These are phyloP conservation scores for Callorhinus ursinus DNA, from an alignment of 2,113 vertebrate genomes.

Conservation along the genomic window DNA sequence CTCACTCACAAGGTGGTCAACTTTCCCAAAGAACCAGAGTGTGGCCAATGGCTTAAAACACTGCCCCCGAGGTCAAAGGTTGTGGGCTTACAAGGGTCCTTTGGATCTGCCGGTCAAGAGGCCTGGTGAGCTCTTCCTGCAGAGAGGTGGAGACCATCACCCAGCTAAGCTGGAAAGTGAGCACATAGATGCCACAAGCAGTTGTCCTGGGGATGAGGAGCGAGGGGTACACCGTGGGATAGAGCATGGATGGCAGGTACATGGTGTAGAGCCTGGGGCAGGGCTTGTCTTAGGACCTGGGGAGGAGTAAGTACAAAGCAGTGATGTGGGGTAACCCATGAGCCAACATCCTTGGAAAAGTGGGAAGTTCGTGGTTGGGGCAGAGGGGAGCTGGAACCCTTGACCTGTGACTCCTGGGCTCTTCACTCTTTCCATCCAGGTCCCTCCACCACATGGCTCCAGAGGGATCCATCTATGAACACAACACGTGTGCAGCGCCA, in stretches of 20 bases:
- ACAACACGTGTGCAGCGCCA: neutral
- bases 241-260: no score
- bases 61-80: neutral
- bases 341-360: neutral
- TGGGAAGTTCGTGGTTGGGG: no score
- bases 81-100: neutral
- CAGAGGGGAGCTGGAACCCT: neutral
- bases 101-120: neutral
- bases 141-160: neutral
- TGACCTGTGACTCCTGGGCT: neutral
- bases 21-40: neutral
- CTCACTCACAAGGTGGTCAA: neutral
- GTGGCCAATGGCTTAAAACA: neutral
- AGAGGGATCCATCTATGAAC: neutral
- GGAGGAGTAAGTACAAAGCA: neutral
- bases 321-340: neutral
- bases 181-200: neutral
- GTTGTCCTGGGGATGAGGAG: neutral
- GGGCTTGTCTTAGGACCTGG: neutral
- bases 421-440: neutral
- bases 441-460: neutral
- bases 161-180: neutral
- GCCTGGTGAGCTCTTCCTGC: neutral
- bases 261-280: neutral
- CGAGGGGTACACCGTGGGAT: rapidly evolving